Conservation (phyloP, 1,140 invertebrate species). For the Caenorhabditis remanei region DNA sequence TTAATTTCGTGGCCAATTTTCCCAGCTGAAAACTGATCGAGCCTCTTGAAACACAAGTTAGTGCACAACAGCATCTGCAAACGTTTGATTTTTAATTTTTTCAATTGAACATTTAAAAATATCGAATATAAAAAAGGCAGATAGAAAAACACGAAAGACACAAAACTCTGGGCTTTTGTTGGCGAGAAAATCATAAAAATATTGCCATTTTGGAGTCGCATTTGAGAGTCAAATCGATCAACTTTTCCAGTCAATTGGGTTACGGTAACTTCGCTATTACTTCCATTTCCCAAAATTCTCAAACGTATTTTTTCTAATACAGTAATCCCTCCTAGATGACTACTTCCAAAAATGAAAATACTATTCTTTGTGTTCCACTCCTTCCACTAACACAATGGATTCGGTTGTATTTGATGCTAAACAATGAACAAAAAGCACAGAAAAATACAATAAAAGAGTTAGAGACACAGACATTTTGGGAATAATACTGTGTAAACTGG, state of each 20-base stretch:
- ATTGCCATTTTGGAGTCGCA: background rate
- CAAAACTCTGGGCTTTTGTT: background rate
- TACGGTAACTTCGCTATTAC: no score
- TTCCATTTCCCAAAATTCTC: no score
- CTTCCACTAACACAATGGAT: slow-evolving; percentile 3
- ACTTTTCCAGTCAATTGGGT: no score
- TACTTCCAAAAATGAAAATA: slow-evolving; percentile 7
- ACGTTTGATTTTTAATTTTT: background rate
- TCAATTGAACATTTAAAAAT: background rate
- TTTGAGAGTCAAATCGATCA: background rate
- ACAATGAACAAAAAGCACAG: slow-evolving; percentile 52
- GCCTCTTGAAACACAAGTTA: slow-evolving; percentile 53
- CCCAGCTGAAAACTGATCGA: slow-evolving; percentile 49
- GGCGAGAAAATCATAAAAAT: background rate
- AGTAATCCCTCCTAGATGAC: background rate
- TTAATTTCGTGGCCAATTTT: slow-evolving; percentile 49
- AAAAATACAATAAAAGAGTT: background rate
- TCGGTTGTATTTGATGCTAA: slow-evolving; percentile 38
- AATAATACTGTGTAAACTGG: slow-evolving; percentile 51
- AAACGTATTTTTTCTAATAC: background rate
- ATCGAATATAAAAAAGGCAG: background rate
- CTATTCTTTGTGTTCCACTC: background rate
- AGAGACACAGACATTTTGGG: slow-evolving; percentile 20
- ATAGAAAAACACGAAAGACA: background rate
- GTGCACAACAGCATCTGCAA: slow-evolving; percentile 49